Evolutionary conservation across 92 coral and sea anemone genomes (phyloP), one percentile per base, ranked within the genome.

Genomic region (Phenganax marumi): DNA sequence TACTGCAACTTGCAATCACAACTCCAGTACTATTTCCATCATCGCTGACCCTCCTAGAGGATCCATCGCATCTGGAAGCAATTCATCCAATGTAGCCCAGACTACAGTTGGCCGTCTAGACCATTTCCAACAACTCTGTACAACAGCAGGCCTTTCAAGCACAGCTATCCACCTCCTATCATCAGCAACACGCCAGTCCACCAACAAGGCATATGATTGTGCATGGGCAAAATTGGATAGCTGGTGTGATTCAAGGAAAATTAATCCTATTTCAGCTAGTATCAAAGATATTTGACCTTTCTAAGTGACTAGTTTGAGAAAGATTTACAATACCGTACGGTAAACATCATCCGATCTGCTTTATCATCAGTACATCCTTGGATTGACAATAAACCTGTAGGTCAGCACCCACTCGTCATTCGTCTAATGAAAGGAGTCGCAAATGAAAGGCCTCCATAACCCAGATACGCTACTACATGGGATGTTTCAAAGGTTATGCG

Each of bases 31-130:
- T 77, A 24, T 85, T 87, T 6, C 88, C 88, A 50, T 57, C 47
- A 78, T 33, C 50, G 33, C 90, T 78, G 64, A 81, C 86, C 52
- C 86, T 86, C 47, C 69, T 86, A 50, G 56, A 73, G 61, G 84
- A 77, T 57, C 86, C 86, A 26, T 1, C 83, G 48, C 64, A 81
- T 24, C 83, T 24, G 56, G 77, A 65, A 71, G 79, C 81, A 13
- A 75, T 78, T 23, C 90, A 87, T 48, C 85, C 90, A 71, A 84
- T 87, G 88, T 78, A 70, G 43, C 90, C 81, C 46, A 76, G 81
- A 61, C 80, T 87, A 43, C 90, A 83, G 54, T 46, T n/a, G n/a
- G n/a, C n/a, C n/a, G n/a, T n/a, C n/a, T n/a, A n/a, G n/a, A n/a
- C n/a, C n/a, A n/a, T n/a, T n/a, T n/a, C n/a, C n/a, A n/a, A n/a